Evolutionary conservation across 2,888 invertebrate genomes (phyloP), one percentile per base, ranked within the genome.

Genomic region (Xanthorhoe spadicearia): DNA sequence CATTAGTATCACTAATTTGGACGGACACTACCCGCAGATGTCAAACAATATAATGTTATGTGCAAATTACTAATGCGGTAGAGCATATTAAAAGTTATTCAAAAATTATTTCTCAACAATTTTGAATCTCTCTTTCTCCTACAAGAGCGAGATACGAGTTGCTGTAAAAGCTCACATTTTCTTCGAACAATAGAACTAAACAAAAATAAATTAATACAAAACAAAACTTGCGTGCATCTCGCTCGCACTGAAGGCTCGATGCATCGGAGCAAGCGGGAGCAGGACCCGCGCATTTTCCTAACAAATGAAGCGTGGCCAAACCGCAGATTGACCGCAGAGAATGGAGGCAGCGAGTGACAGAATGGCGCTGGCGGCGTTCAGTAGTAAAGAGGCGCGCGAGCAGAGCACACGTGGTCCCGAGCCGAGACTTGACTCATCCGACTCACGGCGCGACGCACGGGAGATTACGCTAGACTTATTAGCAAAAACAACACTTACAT

Each of bases 241-340:
- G 64, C 81, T 92, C 87, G 74, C 83, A 75, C 88, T 7, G 6
- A 15, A 15, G 53, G 7, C 2, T 8, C 23, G n/a, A 1, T 6
- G 5, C 28, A 55, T 62, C 65, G 43, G 88, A 76, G 81, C 72
- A 83, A 92, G 83, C 68, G 80, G 83, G 89, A 90, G 84, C 80
- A 73, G 79, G 76, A 74, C 71, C 71, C 83, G 83, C 84, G 85
- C 90, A 92, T 93, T 93, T 93, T 93, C 93, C 89, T 90, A 89
- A 89, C 92, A 94, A 94, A 94, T 93, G 93, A 93, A 92, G 92
- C 92, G 89, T 92, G 93, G 91, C 92, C 84, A 90, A 87, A 93
- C 93, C 93, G 87, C 93, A 93, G 92, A 93, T 93, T 93, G 92
- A 93, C 93, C 93, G 90, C 93, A 93, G 93, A 92, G 92, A 90